phyloP scores from a whole-genome alignment of 2,888 invertebrate genomes.

The Spodoptera exigua region DNA sequence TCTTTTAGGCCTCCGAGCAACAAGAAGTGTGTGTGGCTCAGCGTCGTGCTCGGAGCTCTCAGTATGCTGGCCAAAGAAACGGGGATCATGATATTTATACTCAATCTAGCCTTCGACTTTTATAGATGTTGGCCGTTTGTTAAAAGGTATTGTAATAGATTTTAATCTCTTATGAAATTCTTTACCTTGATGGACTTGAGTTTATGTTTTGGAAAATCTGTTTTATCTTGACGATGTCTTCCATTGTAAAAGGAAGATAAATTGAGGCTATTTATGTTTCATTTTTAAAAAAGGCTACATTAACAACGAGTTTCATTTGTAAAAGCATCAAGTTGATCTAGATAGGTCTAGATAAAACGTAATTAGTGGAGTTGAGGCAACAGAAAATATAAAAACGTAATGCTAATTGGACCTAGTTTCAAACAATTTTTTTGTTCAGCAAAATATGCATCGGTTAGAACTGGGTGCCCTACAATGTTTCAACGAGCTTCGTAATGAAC shows the following conservation, averaged over 20 bases:
- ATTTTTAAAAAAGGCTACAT: background rate
- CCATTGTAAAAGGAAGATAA: background rate
- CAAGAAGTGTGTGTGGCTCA: slow-evolving; percentile 90
- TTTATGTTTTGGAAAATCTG: slow-evolving; percentile 36
- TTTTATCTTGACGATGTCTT: slow-evolving; percentile 11
- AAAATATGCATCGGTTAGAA: slow-evolving; percentile 12
- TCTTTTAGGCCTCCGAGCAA: slow-evolving; percentile 79
- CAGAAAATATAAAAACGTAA: background rate
- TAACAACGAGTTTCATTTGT: too few species aligned
- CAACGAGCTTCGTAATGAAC: slow-evolving; percentile 35
- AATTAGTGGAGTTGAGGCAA: background rate
- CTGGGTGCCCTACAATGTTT: slow-evolving; percentile 22
- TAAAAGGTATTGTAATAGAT: slow-evolving; percentile 87
- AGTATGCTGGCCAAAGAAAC: slow-evolving; percentile 97
- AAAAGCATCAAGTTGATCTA: too few species aligned
- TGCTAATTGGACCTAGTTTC: slow-evolving; percentile 25
- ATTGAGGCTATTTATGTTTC: background rate
- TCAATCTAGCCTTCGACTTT: slow-evolving; percentile 94
- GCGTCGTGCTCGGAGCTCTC: slow-evolving; percentile 92
- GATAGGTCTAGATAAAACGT: slow-evolving; percentile 2
- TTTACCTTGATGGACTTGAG: slow-evolving; percentile 26
- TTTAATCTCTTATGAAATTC: slow-evolving; percentile 59
- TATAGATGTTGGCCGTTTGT: slow-evolving; percentile 93
- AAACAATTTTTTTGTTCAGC: slow-evolving; percentile 19
- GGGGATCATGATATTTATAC: slow-evolving; percentile 93